Base-by-base conservation (phyloP, 2,888 invertebrate species). In the Morpho deidamia region DNA sequence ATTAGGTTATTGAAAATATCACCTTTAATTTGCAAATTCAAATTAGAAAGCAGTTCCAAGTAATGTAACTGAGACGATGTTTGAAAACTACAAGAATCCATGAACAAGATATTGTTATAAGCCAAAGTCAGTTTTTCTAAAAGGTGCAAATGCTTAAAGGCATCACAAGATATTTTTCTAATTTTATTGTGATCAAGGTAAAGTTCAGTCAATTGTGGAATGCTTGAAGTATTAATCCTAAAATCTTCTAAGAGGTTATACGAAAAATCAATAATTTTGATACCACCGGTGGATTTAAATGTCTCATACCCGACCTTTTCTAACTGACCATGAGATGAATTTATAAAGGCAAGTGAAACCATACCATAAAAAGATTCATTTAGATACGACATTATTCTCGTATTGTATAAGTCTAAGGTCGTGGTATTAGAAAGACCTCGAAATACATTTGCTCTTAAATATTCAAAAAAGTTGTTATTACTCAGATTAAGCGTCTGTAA, bases 131-230 rank as follows among this genome's bases (percentile, higher is more conserved):
- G 8, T 42, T 48, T 51, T 51, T 51, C 14, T 37, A 59, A 39
- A 39, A 38, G 8, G 2, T 7, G 8, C 10, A 59, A 38, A 41
- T 59, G 50, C 3, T 38, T 11, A 39, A 59, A 56, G 7, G 56
- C 56, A 10, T 11, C 40, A 33, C 48, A 44, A 32, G 51, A 53
- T 7, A 59, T 33, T 10, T 59, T 53, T 51, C 14, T 45, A 39
- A 59, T 35, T 10, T 55, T 53, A 38, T 59, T 59, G 11, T 59
- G 46, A 12, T 56, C 53, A 10, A 59, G 11, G 45, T 53, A 51
- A 34, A 59, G 14, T 53, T 56, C 42, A 11, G 35, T 42, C 14
- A 59, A 37, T 7, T 10, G 11, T 37, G 42, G 14, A 8, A 56
- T 51, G 14, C 46, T 32, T 33, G 56, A 48, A 38, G 56, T 59